Evolutionary conservation across 2,888 invertebrate species (phyloP).

Genomic region (Aporophyla lueneburgensis): DNA sequence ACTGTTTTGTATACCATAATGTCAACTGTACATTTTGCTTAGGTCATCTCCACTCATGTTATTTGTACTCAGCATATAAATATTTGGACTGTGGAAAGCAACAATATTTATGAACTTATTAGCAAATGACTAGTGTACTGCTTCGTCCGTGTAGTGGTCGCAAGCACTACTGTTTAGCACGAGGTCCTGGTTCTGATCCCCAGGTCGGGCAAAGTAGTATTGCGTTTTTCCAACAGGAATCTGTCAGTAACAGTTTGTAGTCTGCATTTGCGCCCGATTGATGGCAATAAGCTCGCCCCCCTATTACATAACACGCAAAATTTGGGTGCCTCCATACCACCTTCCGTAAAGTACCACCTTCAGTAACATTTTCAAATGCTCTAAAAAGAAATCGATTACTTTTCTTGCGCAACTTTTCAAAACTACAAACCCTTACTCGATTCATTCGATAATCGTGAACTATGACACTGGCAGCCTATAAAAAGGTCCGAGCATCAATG

Average conservation of each 20-base stretch:
- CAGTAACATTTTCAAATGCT: background rate
- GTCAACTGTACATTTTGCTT: background rate
- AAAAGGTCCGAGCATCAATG: constrained; percentile 53
- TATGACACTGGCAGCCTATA: constrained; percentile 43
- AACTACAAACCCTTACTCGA: background rate
- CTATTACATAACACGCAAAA: background rate
- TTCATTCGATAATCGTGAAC: constrained; percentile 21
- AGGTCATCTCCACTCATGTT: background rate
- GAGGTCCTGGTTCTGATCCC: too few species aligned
- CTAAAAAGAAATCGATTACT: background rate
- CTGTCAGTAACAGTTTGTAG: too few species aligned
- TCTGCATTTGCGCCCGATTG: background rate
- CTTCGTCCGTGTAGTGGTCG: too few species aligned
- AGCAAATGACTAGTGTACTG: too few species aligned
- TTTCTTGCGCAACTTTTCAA: background rate
- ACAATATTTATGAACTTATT: background rate
- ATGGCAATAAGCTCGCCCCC: background rate
- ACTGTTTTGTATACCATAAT: too few species aligned
- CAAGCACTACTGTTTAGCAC: too few species aligned
- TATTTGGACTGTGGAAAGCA: background rate
- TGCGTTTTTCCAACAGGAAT: too few species aligned
- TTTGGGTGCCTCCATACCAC: too few species aligned
- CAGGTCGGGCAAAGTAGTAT: too few species aligned
- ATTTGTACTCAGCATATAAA: background rate
- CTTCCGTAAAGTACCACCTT: too few species aligned